Evolutionary conservation across 1,140 invertebrate genomes (phyloP).

Genomic region (Grapholita molesta): DNA sequence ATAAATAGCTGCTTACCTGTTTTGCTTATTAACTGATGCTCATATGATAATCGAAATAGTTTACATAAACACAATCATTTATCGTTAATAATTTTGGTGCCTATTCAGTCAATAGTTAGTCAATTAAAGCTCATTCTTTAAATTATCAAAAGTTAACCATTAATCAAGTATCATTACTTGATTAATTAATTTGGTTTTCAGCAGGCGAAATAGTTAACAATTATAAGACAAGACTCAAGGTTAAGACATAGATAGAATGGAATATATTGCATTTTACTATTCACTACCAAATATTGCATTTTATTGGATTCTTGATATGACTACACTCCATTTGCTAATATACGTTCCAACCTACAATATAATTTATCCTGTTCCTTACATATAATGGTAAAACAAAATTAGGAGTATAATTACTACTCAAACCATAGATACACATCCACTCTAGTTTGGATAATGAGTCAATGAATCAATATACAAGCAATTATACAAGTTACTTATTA

Average conservation of each 20-base stretch:
- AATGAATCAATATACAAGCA: background rate
- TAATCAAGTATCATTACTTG: no score
- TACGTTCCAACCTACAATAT: background rate
- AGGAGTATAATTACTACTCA: background rate
- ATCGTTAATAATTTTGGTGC: background rate
- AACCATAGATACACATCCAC: background rate
- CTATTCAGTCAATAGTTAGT: background rate
- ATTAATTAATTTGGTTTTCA: background rate
- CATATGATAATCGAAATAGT: no score
- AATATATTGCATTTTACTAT: background rate
- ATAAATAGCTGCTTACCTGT: no score
- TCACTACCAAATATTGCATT: background rate
- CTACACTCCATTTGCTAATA: background rate
- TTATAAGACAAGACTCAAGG: background rate
- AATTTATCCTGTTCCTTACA: background rate
- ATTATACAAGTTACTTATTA: background rate
- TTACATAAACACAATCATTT: background rate
- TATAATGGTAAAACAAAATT: background rate
- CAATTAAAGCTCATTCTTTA: background rate
- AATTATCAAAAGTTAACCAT: background rate
- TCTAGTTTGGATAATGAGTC: background rate
- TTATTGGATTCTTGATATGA: background rate
- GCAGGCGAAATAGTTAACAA: background rate
- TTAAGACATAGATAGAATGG: background rate
- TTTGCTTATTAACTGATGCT: no score